Evolutionary conservation across 2,888 invertebrate species (phyloP).

Genomic region (Notodonta ziczac): DNA sequence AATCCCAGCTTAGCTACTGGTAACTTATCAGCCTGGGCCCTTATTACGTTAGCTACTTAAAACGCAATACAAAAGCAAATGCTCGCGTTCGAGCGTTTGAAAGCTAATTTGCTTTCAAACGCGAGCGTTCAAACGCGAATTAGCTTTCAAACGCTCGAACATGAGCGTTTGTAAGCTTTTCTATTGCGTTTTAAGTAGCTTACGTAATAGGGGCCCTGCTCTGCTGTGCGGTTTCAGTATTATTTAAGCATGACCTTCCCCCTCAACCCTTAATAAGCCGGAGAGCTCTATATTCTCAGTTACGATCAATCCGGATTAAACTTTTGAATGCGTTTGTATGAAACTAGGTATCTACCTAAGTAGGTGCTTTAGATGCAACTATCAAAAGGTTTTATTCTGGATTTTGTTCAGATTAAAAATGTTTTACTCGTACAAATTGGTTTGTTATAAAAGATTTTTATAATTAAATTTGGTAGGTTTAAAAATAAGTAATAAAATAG

Average conservation of each 20-base stretch:
- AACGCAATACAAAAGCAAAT: too few species aligned
- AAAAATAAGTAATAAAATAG: too few species aligned
- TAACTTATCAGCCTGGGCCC: slow-evolving; percentile 52
- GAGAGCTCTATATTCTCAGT: background rate
- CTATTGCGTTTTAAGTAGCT: too few species aligned
- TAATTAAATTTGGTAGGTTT: too few species aligned
- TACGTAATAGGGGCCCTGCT: too few species aligned
- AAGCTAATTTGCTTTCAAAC: too few species aligned
- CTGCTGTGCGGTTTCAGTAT: slow-evolving; percentile 43
- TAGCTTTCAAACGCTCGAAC: too few species aligned
- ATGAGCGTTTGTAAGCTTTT: too few species aligned
- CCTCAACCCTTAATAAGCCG: slow-evolving; percentile 11
- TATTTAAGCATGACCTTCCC: slow-evolving; percentile 23
- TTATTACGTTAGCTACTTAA: too few species aligned
- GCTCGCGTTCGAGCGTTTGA: too few species aligned
- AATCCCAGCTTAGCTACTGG: slow-evolving; percentile 52
- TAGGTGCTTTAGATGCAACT: background rate
- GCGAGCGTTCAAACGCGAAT: too few species aligned
- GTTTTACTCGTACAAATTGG: background rate
- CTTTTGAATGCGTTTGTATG: slow-evolving; percentile 9
- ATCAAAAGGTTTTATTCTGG: background rate
- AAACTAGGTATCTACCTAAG: background rate
- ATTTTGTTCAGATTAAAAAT: background rate
- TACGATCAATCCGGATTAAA: slow-evolving; percentile 4
- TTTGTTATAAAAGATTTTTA: background rate